Evolutionary conservation across 2,888 invertebrate genomes (phyloP), one percentile per base, ranked within the genome.

Genomic region (Platycheirus rosarum): DNA sequence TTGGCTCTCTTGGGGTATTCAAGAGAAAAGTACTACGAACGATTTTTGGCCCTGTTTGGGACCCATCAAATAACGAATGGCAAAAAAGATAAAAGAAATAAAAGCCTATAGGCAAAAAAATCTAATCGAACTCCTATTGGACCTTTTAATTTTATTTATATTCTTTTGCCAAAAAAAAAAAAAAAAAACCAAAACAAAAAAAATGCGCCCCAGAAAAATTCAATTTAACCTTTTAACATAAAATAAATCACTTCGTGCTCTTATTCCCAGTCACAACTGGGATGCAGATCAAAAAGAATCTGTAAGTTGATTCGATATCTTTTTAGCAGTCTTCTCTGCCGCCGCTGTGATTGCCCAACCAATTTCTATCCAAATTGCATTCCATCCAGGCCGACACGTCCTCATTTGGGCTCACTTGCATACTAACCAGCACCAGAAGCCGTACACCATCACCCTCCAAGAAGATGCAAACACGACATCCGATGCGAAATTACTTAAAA

Each of bases 391-490:
- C 32, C 35, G 35, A 44, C 37, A 32, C 66, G 60, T 62, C 42
- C 29, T 11, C 65, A 14, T 42, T 57, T 37, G 11, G 44, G 51
- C 60, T 51, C 51, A 60, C 65, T 35, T 66, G 77, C 77, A 77
- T 77, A 71, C 44, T 65, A 60, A 55, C 40, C 13, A 42, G 48
- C 29, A 60, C 8, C 26, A 23, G 35, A 18, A 68, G 7, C 68
- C 23, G 13, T 37, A 62, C 75, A 44, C 37, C 75, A 69, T 26
- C 60, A 2, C 23, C 23, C 6, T 23, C 23, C 23, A 5, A 32
- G 29, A 8, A 75, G 70, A 80, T 79, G 75, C 75, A 75, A 80
- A 75, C 75, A 75, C 79, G 65, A 70, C 75, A 75, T 65, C 65
- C 63, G 40, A 48, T 57, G 60, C 23, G 44, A 75, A 70, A 80